A percentile compares a stretch with the other conserved stretches of the same genome.
Evolutionary conservation across 2,113 vertebrate species (phyloP).

Genomic region (Sakesphorus luctuosus): DNA sequence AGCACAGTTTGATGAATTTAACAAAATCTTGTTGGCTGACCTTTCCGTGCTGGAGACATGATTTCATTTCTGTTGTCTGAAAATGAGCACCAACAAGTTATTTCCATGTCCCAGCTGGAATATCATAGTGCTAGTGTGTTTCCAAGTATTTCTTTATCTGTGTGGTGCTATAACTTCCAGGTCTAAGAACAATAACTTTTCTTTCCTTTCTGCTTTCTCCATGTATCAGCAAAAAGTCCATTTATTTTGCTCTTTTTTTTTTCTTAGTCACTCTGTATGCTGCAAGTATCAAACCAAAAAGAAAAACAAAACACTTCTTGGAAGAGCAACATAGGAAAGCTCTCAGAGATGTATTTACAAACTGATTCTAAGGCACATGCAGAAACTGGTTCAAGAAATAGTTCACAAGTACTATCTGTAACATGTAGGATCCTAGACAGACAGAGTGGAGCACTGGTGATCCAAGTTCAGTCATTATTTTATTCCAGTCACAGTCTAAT

Average conservation of each 20-base stretch:
- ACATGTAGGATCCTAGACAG: not conserved
- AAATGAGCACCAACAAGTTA: slow-evolving; percentile 52
- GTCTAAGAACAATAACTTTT: slow-evolving; percentile 26
- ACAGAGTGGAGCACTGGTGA: not conserved
- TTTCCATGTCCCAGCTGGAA: slow-evolving; percentile 58
- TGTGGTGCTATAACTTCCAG: not conserved
- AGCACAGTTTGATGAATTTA: slow-evolving; percentile 64
- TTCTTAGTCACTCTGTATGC: not conserved
- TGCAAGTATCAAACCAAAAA: not conserved
- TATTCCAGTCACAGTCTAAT: not conserved
- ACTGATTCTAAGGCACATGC: not conserved
- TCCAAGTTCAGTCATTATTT: not conserved
- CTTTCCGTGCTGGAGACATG: slow-evolving; percentile 57
- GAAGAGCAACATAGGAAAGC: not conserved
- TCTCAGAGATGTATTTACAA: not conserved
- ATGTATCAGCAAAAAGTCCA: not conserved
- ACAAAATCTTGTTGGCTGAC: slow-evolving; percentile 63
- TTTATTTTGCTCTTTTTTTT: not conserved
- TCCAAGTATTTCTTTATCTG: slow-evolving; percentile 49
- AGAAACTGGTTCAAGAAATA: slow-evolving; percentile 17
- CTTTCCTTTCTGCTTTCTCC: slow-evolving; percentile 1
- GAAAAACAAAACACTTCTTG: not conserved
- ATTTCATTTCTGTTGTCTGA: slow-evolving; percentile 73
- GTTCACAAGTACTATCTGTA: not conserved
- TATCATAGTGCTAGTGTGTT: not conserved